A percentile compares a stretch with the other conserved stretches of the same genome.
Evolutionary conservation across 1,140 invertebrate species (phyloP).

Genomic region (Ips nitidus): DNA sequence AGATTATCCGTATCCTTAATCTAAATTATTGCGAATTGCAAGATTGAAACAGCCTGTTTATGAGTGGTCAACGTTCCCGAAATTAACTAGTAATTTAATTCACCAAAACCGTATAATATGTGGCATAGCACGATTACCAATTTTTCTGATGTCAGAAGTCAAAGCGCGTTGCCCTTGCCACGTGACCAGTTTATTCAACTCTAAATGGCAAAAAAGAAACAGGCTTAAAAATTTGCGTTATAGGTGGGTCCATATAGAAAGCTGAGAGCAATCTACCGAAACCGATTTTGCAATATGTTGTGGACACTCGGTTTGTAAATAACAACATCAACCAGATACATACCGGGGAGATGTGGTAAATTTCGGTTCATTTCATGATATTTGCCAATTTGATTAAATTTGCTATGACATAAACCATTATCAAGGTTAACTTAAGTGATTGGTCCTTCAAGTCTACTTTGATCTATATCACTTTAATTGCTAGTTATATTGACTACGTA

Average conservation of each 20-base stretch:
- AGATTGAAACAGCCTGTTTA: neutral
- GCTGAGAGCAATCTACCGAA: constrained; percentile 8
- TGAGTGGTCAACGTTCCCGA: constrained; percentile 14
- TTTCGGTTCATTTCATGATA: no score
- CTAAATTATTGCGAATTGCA: neutral
- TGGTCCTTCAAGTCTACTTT: no score
- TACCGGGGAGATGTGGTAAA: no score
- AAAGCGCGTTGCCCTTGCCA: constrained; percentile 14
- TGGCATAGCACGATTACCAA: constrained; percentile 19
- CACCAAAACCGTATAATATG: constrained; percentile 21
- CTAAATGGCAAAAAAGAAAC: constrained; percentile 17
- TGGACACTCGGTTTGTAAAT: neutral
- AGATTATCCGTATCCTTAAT: neutral
- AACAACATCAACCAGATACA: no score
- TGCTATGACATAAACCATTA: no score
- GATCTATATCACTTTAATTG: no score
- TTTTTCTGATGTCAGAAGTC: constrained; percentile 31
- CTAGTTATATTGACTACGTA: no score
- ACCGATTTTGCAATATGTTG: constrained; percentile 14
- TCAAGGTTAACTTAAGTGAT: no score
- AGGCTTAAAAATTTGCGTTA: constrained; percentile 10
- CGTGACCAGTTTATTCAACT: constrained; percentile 23
- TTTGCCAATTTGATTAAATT: no score
- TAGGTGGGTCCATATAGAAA: constrained; percentile 17
- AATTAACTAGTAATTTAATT: constrained; percentile 18